phyloP scores from a whole-genome alignment of 2,888 invertebrate genomes.

The Bugula neritina region DNA sequence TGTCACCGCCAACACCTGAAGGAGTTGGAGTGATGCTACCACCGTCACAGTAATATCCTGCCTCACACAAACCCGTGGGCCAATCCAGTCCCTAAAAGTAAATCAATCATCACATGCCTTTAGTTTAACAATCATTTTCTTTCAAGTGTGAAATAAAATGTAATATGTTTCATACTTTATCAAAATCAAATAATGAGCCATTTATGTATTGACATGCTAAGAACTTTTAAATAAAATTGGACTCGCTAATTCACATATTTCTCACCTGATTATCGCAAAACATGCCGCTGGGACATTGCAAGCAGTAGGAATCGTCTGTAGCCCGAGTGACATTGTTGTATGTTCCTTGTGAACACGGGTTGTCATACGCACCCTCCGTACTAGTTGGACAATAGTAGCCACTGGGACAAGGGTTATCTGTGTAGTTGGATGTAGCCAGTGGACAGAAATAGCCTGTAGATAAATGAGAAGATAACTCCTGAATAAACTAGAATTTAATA shows the following conservation, averaged over 20 bases:
- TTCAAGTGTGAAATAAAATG: not conserved
- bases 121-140: too few relatives aligned
- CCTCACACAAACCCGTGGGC: conserved; percentile 41
- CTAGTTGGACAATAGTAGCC: conserved; percentile 43
- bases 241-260: too few relatives aligned
- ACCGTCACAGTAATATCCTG: conserved; percentile 72
- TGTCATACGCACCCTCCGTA: conserved; percentile 33
- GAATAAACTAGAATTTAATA: too few relatives aligned
- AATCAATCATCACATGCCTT: too few relatives aligned
- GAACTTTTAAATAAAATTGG: too few relatives aligned
- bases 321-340: conserved; percentile 35
- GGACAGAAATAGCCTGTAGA: conserved; percentile 29
- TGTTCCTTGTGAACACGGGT: conserved; percentile 41
- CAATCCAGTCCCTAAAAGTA: conserved; percentile 33
- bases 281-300: conserved; percentile 39
- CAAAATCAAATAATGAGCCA: too few relatives aligned
- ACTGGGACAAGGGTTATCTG: conserved; percentile 36
- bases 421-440: conserved; percentile 35
- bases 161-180: too few relatives aligned
- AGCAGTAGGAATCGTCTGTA: conserved; percentile 33
- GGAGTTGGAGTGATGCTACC: conserved; percentile 74
- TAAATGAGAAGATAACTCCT: conserved; percentile 17
- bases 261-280: conserved; percentile 37
- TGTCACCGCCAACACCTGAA: conserved; percentile 36
- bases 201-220: too few relatives aligned